phyloP scores from a whole-genome alignment of 64 coral and sea anemone genomes.

The Montipora capricornis region DNA sequence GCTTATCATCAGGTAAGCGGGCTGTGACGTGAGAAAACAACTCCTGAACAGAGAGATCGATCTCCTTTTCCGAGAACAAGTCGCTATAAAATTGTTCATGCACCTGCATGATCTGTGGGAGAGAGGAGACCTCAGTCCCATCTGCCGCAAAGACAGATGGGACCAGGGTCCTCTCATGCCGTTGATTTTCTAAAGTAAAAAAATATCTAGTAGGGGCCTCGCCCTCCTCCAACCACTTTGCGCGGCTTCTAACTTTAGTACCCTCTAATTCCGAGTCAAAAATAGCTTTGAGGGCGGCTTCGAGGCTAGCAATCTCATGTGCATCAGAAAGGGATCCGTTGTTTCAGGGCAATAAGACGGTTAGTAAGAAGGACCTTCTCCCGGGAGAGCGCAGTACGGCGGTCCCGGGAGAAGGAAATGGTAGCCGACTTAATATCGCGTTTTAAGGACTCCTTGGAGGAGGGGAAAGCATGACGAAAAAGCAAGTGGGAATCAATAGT shows the following conservation, averaged over 20 bases:
- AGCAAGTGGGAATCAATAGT: too few species aligned
- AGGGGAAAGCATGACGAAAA: too few species aligned
- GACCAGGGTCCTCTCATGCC: neutral
- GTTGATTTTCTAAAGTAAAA: neutral
- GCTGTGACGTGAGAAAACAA: neutral
- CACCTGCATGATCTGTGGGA: neutral
- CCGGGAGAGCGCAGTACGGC: too few species aligned
- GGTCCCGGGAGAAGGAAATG: too few species aligned
- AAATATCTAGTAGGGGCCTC: neutral
- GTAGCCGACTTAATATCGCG: too few species aligned
- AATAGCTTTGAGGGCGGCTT: too few species aligned
- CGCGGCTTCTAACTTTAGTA: too few species aligned
- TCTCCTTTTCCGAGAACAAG: neutral
- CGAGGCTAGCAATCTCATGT: too few species aligned
- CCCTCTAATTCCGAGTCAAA: too few species aligned
- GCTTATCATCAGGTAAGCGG: neutral
- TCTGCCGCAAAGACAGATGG: neutral
- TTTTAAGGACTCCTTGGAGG: too few species aligned
- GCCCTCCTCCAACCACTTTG: neutral
- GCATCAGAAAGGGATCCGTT: too few species aligned
- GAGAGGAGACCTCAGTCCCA: neutral
- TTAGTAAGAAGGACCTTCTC: too few species aligned
- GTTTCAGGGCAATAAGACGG: neutral
- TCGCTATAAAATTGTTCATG: constrained; percentile 12
- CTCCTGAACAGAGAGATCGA: neutral